Evolutionary conservation across 2,888 invertebrate genomes (phyloP), one percentile per base, ranked within the genome.

Genomic region (Idaea dimidiata): DNA sequence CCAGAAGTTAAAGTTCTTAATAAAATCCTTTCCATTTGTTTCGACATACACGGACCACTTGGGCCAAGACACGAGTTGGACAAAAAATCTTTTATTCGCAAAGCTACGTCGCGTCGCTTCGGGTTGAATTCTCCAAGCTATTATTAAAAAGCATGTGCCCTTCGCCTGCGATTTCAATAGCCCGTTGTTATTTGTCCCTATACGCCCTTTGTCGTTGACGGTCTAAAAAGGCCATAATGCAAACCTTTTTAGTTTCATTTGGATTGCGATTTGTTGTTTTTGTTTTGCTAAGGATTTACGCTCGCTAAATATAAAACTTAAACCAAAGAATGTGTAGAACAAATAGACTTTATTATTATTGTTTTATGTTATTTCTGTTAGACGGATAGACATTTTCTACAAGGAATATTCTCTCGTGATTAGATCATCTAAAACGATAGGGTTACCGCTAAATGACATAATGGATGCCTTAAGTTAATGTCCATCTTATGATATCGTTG

Each of bases 111-210:
- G 80, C 74, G 73, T 77, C 78, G 80, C 78, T 77, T 72, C 75
- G 79, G 74, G 75, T 83, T 77, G 77, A 79, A 82, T 84, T 84
- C 80, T 77, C 79, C 72, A 66, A 71, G 76, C 81, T 79, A 81
- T 85, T 84, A 82, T 84, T 82, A 76, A 80, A 82, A 82, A 80
- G 81, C 82, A 80, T 81, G 83, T 83, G 83, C 84, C 85, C 82
- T 82, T 83, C 83, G 81, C 73, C 77, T 72, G 72, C 63, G 68
- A 74, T 77, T 81, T 82, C 81, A 86, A 85, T 83, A 18, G 76
- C 77, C 66, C 75, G 72, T 82, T 78, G 82, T 86, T 85, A 84
- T 84, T 82, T 76, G 75, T 68, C 76, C 79, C 74, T 76, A 72
- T 78, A 79, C 73, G 76, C 74, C 79, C 77, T 82, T 80, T 77